Evolutionary conservation across 1,140 invertebrate species (phyloP).

Genomic region (Heliconius eleuchia): DNA sequence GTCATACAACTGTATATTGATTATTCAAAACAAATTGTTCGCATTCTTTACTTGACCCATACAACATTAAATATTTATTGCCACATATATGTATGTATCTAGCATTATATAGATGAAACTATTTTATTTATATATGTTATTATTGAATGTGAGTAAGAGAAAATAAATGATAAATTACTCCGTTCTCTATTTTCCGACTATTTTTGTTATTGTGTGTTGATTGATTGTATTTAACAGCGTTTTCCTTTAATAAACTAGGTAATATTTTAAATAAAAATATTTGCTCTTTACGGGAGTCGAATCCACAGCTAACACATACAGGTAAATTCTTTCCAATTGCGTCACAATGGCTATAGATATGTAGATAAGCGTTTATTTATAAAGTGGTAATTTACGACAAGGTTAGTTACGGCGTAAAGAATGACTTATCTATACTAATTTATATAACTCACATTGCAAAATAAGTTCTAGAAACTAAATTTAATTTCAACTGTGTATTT

Average conservation of each 20-base stretch:
- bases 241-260: too few species aligned
- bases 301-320: background rate
- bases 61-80: slow-evolving; percentile 3
- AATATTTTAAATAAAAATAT: too few species aligned
- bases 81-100: background rate
- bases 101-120: background rate
- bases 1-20: background rate
- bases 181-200: too few species aligned
- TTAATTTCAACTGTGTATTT: too few species aligned
- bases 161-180: too few species aligned
- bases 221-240: too few species aligned
- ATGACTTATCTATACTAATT: slow-evolving; percentile 1
- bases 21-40: slow-evolving; percentile 7
- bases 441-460: background rate
- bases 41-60: slow-evolving; percentile 9
- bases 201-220: too few species aligned
- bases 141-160: background rate
- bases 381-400: slow-evolving; percentile 6
- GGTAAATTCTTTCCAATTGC: background rate
- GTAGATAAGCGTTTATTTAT: too few species aligned
- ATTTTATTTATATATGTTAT: background rate
- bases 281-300: background rate
- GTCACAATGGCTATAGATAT: background rate
- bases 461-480: background rate
- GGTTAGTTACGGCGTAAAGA: background rate